Evolutionary conservation across 2,113 vertebrate genomes (phyloP).

Genomic region (Megalops atlanticus): DNA sequence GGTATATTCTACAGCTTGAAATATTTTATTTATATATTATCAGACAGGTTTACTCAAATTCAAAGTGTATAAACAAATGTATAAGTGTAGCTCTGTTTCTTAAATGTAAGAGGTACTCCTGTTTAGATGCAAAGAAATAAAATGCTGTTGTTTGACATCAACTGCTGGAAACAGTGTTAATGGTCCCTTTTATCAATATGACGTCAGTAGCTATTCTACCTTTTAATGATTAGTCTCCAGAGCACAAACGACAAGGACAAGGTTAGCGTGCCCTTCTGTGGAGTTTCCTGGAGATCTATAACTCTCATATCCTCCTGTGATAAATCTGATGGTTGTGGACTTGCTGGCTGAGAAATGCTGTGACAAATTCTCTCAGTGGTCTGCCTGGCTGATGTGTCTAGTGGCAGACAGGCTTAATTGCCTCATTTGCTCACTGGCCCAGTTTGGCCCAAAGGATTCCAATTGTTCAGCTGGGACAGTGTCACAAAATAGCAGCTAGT

Average conservation of each 20-base stretch:
- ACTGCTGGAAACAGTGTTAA: too few species aligned
- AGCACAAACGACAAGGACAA: neutral
- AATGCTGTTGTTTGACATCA: too few species aligned
- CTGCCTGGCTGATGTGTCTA: neutral
- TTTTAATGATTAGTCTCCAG: neutral
- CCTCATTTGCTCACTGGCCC: neutral
- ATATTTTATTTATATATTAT: too few species aligned
- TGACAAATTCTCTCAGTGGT: neutral
- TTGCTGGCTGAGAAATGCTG: too few species aligned
- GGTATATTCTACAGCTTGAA: too few species aligned
- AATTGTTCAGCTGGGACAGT: neutral
- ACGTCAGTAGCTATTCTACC: neutral
- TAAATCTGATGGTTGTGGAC: neutral
- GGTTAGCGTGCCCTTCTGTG: neutral
- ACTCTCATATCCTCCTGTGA: neutral
- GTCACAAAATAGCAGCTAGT: neutral
- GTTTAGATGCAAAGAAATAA: too few species aligned
- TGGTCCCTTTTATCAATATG: neutral
- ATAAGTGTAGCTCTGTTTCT: too few species aligned
- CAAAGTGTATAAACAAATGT: too few species aligned
- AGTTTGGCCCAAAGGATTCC: neutral
- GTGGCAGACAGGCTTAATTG: neutral
- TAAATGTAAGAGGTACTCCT: too few species aligned
- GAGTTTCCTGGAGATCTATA: conserved; percentile 8
- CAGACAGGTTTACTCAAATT: too few species aligned